Conservation (phyloP, 2,888 invertebrate species). For the Latheticus oryzae region DNA sequence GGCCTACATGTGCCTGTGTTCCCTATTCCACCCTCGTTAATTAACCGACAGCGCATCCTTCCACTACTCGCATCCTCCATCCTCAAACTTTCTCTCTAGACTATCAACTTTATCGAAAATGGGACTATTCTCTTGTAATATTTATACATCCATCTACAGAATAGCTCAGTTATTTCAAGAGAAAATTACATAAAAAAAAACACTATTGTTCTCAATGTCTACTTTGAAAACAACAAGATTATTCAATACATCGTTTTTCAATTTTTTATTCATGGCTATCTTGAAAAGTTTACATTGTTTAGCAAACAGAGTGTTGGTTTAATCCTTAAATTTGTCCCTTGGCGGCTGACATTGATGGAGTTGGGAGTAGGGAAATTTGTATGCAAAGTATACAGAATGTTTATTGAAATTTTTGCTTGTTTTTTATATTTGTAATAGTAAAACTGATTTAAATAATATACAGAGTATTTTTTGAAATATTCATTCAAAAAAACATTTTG, state of each 20-base stretch:
- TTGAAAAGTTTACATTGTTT: constrained; percentile 8
- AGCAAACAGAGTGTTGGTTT: constrained; percentile 10
- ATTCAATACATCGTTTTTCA: constrained; percentile 12
- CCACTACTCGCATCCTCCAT: constrained; percentile 1
- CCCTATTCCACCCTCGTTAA: constrained; percentile 8
- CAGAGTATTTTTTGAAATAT: too few relatives aligned
- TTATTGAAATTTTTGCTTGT: too few relatives aligned
- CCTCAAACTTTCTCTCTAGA: constrained; percentile 1
- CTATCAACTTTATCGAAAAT: constrained; percentile 18
- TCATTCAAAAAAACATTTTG: too few relatives aligned
- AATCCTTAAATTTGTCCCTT: constrained; percentile 9
- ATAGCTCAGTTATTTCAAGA: too few relatives aligned
- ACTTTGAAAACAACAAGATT: too few relatives aligned
- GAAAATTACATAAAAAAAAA: too few relatives aligned
- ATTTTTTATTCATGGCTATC: neutral
- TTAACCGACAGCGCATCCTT: constrained; percentile 13
- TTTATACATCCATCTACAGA: too few relatives aligned
- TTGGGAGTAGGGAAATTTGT: too few relatives aligned
- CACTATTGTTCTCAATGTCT: too few relatives aligned
- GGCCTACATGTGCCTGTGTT: constrained; percentile 6
- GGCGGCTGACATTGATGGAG: constrained; percentile 1
- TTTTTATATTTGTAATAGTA: too few relatives aligned
- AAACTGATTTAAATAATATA: too few relatives aligned
- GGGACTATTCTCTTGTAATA: constrained; percentile 26
- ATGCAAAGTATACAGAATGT: too few relatives aligned